Evolutionary conservation across 2,113 vertebrate genomes (phyloP).

Genomic region (Tenrec ecaudatus): DNA sequence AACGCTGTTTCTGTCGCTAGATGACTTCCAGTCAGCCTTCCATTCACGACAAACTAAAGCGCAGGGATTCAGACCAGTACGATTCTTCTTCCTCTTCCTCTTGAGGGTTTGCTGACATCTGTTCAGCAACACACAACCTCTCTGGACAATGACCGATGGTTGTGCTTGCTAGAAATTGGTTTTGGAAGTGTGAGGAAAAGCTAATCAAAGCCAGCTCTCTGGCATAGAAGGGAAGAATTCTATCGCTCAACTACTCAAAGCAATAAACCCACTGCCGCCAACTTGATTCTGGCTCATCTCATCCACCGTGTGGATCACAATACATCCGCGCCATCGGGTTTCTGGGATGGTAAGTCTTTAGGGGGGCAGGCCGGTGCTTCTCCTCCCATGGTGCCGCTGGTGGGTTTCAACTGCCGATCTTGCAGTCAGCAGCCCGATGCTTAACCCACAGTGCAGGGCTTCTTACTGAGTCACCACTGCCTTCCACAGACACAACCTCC

Average conservation of each 20-base stretch:
- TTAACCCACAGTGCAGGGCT: too few relatives aligned
- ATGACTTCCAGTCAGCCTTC: not conserved
- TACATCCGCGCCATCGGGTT: too few relatives aligned
- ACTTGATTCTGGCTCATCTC: too few relatives aligned
- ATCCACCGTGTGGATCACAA: too few relatives aligned
- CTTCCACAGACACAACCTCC: too few relatives aligned
- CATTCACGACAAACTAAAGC: not conserved
- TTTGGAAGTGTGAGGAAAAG: not conserved
- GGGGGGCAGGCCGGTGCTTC: too few relatives aligned
- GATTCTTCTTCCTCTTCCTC: not conserved
- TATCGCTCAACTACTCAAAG: not conserved
- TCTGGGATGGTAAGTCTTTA: too few relatives aligned
- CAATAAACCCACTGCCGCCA: too few relatives aligned
- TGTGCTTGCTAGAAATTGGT: not conserved
- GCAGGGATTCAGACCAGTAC: not conserved
- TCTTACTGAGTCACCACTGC: not conserved
- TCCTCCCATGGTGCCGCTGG: too few relatives aligned
- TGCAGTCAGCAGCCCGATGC: too few relatives aligned
- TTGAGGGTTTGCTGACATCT: not conserved
- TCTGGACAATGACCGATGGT: not conserved
- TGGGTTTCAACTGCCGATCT: too few relatives aligned
- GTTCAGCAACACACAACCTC: not conserved
- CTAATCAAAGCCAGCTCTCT: not conserved
- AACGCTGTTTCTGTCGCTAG: not conserved
- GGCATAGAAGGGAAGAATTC: not conserved